Evolutionary conservation across 2,113 vertebrate species (phyloP).

Genomic region (Rhadina sibilatrix): DNA sequence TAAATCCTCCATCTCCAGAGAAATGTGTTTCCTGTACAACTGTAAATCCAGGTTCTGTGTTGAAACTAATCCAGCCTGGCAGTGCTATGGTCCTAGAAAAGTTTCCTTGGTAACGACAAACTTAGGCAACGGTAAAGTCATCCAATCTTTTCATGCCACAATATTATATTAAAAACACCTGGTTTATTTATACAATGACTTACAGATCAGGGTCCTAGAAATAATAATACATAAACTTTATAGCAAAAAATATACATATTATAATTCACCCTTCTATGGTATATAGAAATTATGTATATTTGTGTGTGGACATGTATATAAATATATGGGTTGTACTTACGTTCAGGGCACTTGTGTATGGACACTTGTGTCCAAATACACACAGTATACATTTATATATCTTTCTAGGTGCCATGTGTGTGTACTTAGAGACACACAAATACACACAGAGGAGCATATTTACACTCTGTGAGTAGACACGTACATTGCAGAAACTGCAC

Average conservation of each 20-base stretch:
- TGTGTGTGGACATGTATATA: constrained; percentile 55
- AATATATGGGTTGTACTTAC: constrained; percentile 65
- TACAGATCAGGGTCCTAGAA: constrained; percentile 76
- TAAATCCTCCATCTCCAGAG: constrained; percentile 56
- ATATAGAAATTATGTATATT: constrained; percentile 75
- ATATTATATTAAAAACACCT: constrained; percentile 79
- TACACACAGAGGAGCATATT: constrained; percentile 50
- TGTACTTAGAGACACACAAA: constrained; percentile 51
- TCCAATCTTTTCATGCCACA: constrained; percentile 57
- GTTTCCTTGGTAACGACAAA: constrained; percentile 39
- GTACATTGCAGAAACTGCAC: constrained; percentile 40
- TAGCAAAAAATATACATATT: constrained; percentile 86
- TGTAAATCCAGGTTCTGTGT: constrained; percentile 54
- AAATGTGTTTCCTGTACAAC: constrained; percentile 57
- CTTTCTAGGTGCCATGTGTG: constrained; percentile 20
- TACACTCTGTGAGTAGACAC: constrained; percentile 36
- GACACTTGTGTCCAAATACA: constrained; percentile 17
- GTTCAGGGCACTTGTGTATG: constrained; percentile 32
- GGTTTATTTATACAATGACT: constrained; percentile 84
- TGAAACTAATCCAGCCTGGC: constrained; percentile 67
- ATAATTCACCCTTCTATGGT: constrained; percentile 72
- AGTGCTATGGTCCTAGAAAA: constrained; percentile 45
- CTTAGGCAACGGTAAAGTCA: constrained; percentile 35
- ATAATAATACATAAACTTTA: constrained; percentile 78
- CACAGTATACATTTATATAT: constrained; percentile 18